Base-by-base conservation (phyloP, 2,888 invertebrate genomes). In the Megalurothrips usitatus region DNA sequence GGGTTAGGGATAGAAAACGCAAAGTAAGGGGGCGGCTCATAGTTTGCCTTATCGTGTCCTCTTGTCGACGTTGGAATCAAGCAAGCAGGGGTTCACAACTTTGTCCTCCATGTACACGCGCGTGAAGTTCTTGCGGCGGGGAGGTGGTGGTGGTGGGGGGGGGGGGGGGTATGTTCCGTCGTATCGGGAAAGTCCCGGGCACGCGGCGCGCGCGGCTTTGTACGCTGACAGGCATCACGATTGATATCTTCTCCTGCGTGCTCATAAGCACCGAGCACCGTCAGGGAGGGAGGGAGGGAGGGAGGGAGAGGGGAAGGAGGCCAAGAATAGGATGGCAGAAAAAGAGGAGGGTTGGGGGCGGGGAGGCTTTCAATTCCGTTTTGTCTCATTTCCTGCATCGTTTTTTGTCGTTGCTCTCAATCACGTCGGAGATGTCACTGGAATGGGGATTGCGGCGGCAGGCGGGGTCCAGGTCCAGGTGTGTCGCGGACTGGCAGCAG, bases 41-140 rank as follows among this genome's bases (percentile, higher is more conserved):
- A 43, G 34, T 43, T 43, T 43, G 34, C 34, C 34, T 58, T 58
- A 58, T 58, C 58, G 11, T 58, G 34, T 2, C 34, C 58, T 26
- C 68, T 75, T 75, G 68, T 75, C 68, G 26, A 75, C 68, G 68
- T 75, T 23, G 9, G 68, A 75, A 75, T 75, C 68, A 26, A 26
- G 68, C 68, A 58, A 58, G 68, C n/a, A 10, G 14, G 14, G 52
- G 68, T 75, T 75, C 26, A 26, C 23, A 75, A 75, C 68, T 75
- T 75, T 75, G 52, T 52, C 17, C 14, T 52, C 52, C 52, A 14
- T 52, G 68, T 58, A 43, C 34, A 43, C 58, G 68, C 23, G 68
- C 23, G 68, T 9, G 58, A 58, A 26, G 26, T 75, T 23, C 9
- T 12, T 2, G 68, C n/a, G 68, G 11, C 23, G 6, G 68, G 68